Percentiles rank a stretch among this genome's conserved stretches.
Conservation (phyloP, 2,113 vertebrate genomes). For the Corythaixoides concolor region DNA sequence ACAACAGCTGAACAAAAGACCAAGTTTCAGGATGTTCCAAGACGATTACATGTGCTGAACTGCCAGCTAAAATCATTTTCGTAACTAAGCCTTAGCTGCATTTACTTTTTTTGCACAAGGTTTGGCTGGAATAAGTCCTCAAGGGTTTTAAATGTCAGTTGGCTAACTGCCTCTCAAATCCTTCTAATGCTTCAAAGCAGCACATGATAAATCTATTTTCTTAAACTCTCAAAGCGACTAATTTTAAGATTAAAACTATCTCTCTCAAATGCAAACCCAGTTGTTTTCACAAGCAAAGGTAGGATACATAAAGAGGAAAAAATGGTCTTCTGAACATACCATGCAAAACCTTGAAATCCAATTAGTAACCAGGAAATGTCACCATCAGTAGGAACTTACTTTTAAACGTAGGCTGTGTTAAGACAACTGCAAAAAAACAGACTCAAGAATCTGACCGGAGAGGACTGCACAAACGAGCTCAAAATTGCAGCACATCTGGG, state of each 20-base stretch:
- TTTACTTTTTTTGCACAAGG: slow-evolving; percentile 2
- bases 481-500: not conserved
- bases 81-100: not conserved
- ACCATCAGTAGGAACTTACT: not conserved
- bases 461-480: not conserved
- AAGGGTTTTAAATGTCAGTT: slow-evolving; percentile 32
- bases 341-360: slow-evolving; percentile 19
- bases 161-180: slow-evolving; percentile 26
- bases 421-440: not conserved
- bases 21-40: not conserved
- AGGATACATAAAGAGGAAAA: not conserved
- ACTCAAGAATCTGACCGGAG: not conserved
- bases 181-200: not conserved
- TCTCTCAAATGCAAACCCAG: not conserved
- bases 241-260: not conserved
- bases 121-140: slow-evolving; percentile 18
- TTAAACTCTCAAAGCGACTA: not conserved
- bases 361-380: not conserved
- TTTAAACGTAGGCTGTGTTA: not conserved
- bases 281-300: not conserved
- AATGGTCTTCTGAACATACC: not conserved
- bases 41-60: not conserved
- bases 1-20: not conserved
- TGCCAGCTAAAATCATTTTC: not conserved
- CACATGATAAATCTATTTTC: not conserved